These are phyloP conservation scores for Apostichopus californicus DNA, from an alignment of 35 echinoderm and acorn worm genomes.

Conservation along the genomic window DNA sequence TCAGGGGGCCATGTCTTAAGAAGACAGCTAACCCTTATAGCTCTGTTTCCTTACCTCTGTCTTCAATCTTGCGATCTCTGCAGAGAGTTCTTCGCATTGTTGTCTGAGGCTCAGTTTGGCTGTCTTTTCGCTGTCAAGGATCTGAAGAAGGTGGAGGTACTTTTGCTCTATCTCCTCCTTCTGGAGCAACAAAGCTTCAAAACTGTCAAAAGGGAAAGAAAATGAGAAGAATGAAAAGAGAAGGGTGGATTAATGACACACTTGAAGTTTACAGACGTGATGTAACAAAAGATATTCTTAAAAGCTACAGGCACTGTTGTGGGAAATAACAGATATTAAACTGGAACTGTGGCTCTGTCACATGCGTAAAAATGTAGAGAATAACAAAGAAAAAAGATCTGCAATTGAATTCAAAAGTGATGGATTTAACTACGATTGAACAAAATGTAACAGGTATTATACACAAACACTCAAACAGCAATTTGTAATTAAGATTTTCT, in stretches of 20 bases:
- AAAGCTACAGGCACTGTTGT: no score
- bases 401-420: no score
- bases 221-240: neutral
- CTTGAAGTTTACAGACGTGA: no score
- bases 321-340: no score
- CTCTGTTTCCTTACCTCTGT: constrained; percentile 69
- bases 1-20: neutral
- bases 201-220: constrained; percentile 65
- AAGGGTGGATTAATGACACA: neutral
- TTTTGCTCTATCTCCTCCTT: constrained; percentile 98
- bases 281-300: no score
- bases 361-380: no score
- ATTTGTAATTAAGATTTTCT: no score
- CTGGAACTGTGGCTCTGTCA: no score
- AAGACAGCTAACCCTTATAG: neutral
- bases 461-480: no score
- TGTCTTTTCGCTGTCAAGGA: constrained; percentile 96
- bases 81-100: constrained; percentile 89
- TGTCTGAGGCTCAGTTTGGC: constrained; percentile 87
- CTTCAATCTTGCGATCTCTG: constrained; percentile 82
- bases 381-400: no score
- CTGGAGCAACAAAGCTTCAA: constrained; percentile 80
- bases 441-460: no score
- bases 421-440: no score
- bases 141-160: constrained; percentile 93